Evolutionary conservation across 1,140 invertebrate species (phyloP).

Genomic region (Sitophilus oryzae): DNA sequence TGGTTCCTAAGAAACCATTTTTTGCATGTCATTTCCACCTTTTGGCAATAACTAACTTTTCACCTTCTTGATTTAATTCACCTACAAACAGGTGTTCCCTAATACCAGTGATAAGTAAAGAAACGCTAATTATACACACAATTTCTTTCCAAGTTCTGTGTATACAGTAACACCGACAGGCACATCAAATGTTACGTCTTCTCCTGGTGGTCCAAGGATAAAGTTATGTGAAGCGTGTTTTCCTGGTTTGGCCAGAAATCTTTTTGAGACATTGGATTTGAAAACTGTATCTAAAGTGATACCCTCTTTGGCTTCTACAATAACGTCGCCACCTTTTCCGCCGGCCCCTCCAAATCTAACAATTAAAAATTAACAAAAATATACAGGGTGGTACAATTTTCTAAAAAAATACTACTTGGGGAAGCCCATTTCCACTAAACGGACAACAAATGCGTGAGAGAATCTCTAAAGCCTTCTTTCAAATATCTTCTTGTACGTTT

Average conservation of each 20-base stretch:
- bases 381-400: conserved; percentile 2
- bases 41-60: conserved; percentile 62
- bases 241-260: conserved; percentile 59
- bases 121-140: conserved; percentile 51
- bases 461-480: conserved; percentile 61
- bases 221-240: conserved; percentile 63
- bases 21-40: conserved; percentile 68
- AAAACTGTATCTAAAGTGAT: conserved; percentile 54
- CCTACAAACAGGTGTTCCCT: conserved; percentile 48
- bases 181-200: conserved; percentile 64
- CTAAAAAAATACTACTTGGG: conserved; percentile 34
- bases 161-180: conserved; percentile 74
- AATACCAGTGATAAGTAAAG: neutral
- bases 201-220: conserved; percentile 68
- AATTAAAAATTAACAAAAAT: neutral
- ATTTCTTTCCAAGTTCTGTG: conserved; percentile 53
- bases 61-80: conserved; percentile 65
- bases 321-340: conserved; percentile 79
- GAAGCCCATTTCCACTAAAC: conserved; percentile 61
- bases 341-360: conserved; percentile 78
- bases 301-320: conserved; percentile 59
- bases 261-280: conserved; percentile 50
- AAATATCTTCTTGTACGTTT: conserved; percentile 43
- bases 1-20: conserved; percentile 67
- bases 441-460: conserved; percentile 62